These are phyloP conservation scores for Schrankia costaestrigalis DNA, from an alignment of 2,888 invertebrate species.

Conservation along the genomic window DNA sequence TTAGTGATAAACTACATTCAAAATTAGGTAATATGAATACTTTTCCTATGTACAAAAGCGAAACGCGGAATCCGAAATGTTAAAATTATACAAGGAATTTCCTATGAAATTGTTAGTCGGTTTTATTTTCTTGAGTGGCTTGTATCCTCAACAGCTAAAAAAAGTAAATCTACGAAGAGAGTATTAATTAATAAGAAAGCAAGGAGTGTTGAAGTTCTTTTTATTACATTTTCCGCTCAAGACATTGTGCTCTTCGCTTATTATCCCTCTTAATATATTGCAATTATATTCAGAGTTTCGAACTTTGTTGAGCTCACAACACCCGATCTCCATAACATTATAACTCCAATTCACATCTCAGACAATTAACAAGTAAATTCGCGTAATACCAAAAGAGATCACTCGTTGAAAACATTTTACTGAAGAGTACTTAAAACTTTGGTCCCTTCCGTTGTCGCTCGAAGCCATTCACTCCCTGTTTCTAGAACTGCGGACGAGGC, in stretches of 20 bases:
- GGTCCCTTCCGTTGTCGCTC: conserved; percentile 52
- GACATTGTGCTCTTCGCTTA: conserved; percentile 18
- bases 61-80: too few relatives aligned
- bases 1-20: too few relatives aligned
- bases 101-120: too few relatives aligned
- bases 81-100: too few relatives aligned
- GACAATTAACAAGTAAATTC: conserved; percentile 55
- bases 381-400: conserved; percentile 55
- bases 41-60: too few relatives aligned
- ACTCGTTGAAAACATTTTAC: conserved; percentile 60
- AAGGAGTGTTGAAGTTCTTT: conserved; percentile 15
- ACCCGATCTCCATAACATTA: conserved; percentile 28
- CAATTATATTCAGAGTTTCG: conserved; percentile 29
- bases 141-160: conserved; percentile 12
- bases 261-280: conserved; percentile 22
- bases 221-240: conserved; percentile 19
- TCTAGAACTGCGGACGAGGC: conserved; percentile 62
- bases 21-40: too few relatives aligned
- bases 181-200: conserved; percentile 17
- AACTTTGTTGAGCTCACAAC: conserved; percentile 27
- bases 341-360: conserved; percentile 35
- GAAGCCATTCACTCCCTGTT: conserved; percentile 56
- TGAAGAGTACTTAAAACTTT: conserved; percentile 66
- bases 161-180: conserved; percentile 6
- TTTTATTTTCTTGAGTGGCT: conserved; percentile 18